Evolutionary conservation across 2,113 vertebrate genomes (phyloP), one percentile per base, ranked within the genome.

Genomic region (Austrofundulus limnaeus): DNA sequence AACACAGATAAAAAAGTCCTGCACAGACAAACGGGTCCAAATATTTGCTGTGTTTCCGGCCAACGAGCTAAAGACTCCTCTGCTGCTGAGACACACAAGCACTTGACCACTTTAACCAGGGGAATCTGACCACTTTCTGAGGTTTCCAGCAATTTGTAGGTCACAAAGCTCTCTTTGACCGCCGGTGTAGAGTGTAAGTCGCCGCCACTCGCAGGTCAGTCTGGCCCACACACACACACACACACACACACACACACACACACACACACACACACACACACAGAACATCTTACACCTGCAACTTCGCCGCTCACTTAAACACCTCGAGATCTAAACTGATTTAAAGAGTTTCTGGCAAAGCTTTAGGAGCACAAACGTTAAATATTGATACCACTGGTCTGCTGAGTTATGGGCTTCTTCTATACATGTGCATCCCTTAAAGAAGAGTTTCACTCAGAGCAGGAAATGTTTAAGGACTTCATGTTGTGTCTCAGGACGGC

Each of bases 111-210:
- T 78, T 76, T 56, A 77, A 50, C 71, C 61, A 60, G 43, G 70
- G 80, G 73, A 88, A 91, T 83, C 68, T 82, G 78, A 87, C 87
- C 87, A 88, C 84, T 85, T 84, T 87, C 79, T 74, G 49, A 76
- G 81, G 82, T 84, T 85, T 66, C 77, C 63, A 46, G 74, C 83
- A 87, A 90, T 91, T 88, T 87, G 85, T 83, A 87, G 82, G 84
- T 89, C 90, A 90, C 78, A 83, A 76, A 84, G 77, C 82, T 80
- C 67, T 52, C 53, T 25, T 78, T 85, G 85, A 88, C 83, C 84
- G 80, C 83, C 77, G 86, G 78, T 83, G 77, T 83, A 81, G 77
- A 78, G 80, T 85, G 78, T 57, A 78, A 77, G 84, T 82, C 81
- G 48, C 77, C 68, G 65, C 61, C 56, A 83, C 81, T 68, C 48